Base-by-base conservation (phyloP, 2,797 vertebrate species). In the Falco rusticolus region DNA sequence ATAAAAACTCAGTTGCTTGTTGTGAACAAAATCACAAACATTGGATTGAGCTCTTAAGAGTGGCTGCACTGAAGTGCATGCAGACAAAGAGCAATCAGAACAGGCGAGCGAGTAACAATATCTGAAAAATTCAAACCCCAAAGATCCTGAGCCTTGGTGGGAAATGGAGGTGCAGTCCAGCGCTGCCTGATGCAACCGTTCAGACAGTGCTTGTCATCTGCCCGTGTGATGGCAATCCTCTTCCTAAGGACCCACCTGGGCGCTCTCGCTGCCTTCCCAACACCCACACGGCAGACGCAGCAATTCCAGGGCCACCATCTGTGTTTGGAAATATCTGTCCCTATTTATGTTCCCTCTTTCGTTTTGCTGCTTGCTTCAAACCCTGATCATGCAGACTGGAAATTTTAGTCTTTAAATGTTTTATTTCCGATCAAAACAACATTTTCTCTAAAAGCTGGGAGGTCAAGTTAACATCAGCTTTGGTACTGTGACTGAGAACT, bases 1-100 rank as follows among this genome's bases (percentile, higher is more conserved):
- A 48, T 24, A n/a, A 78, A 80, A 85, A 21, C 20, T 7, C 11
- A 34, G 8, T 37, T 0, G 0, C 12, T 53, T 9, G 1, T n/a
- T 29, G 54, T 4, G 33, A 76, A 70, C 28, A 64, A 70, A 83
- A 48, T 11, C 19, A 28, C 10, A 57, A 54, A 56, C 9, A 5
- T 1, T 19, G 33, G 33, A 21, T 43, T 26, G 77, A 76, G 22
- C 4, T 71, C 21, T 10, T 39, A 72, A 33, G 5, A 66, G 33
- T 65, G 39, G 56, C 0, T 56, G 25, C 39, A 54, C 4, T 45
- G 41, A 53, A 84, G 37, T 37, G 70, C 66, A 24, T 0, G 20
- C 17, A 81, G 64, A 48, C 56, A 75, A 89, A 31, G 7, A 81
- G 16, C 8, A 24, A 75, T 13, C 43, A 21, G 43, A 76, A 56